phyloP scores from a whole-genome alignment of 2,888 invertebrate species.

The Leucoptera coffeella region DNA sequence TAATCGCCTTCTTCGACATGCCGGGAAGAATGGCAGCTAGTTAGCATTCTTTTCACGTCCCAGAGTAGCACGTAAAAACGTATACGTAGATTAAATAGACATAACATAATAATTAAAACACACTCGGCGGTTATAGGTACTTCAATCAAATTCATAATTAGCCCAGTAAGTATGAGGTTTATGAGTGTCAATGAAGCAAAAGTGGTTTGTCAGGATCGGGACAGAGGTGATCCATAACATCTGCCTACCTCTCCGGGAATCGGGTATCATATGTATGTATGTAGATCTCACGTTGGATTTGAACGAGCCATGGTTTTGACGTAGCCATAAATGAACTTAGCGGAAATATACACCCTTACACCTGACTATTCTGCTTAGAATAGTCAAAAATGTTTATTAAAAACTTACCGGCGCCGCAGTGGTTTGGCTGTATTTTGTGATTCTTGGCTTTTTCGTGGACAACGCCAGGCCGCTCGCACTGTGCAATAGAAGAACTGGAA shows the following conservation, averaged over 20 bases:
- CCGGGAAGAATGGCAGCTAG: too few species aligned
- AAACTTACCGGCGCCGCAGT: constrained; percentile 30
- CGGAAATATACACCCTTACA: too few species aligned
- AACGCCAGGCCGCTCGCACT: too few species aligned
- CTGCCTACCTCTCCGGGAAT: neutral
- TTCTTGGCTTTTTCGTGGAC: constrained; percentile 58
- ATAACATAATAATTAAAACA: neutral
- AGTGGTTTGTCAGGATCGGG: neutral
- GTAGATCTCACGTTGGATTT: constrained; percentile 26
- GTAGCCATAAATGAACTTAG: too few species aligned
- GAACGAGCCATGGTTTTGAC: too few species aligned
- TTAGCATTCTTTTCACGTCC: too few species aligned
- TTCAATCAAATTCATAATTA: neutral
- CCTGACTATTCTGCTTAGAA: too few species aligned
- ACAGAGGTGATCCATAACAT: neutral
- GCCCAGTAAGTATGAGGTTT: neutral
- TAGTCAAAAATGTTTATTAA: too few species aligned
- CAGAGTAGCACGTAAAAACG: too few species aligned
- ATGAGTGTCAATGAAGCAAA: neutral
- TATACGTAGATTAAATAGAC: neutral
- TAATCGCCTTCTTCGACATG: too few species aligned
- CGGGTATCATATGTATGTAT: neutral
- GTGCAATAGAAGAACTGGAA: too few species aligned
- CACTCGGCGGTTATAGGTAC: neutral
- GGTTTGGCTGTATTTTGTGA: constrained; percentile 59